Conservation (phyloP, 2,888 invertebrate genomes). For the Thalpophila matura region DNA sequence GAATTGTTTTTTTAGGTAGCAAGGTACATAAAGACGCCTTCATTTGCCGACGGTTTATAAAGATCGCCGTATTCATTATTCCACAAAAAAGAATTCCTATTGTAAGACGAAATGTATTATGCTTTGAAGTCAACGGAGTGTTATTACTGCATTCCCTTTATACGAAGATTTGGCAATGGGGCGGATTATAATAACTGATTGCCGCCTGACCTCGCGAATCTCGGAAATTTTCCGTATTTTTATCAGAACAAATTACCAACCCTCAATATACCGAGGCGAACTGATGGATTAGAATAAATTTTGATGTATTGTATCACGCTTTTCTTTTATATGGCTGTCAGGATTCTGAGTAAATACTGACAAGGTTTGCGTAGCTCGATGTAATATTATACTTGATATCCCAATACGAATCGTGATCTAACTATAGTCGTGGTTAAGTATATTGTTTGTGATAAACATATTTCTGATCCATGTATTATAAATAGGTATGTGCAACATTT, state of each 20-base stretch:
- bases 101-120: constrained; percentile 52
- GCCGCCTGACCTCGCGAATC: constrained; percentile 57
- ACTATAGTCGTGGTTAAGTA: no score
- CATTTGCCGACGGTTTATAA: constrained; percentile 31
- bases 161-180: constrained; percentile 59
- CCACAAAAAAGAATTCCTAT: constrained; percentile 42
- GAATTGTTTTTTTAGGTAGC: constrained; percentile 16
- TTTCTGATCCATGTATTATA: no score
- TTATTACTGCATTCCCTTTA: constrained; percentile 62
- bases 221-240: constrained; percentile 50
- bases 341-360: constrained; percentile 7
- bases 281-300: constrained; percentile 56
- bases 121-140: constrained; percentile 61
- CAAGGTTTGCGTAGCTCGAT: neutral
- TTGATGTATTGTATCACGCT: constrained; percentile 33
- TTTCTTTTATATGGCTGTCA: constrained; percentile 27
- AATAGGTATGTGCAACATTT: no score
- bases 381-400: no score
- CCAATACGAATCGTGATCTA: no score
- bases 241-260: constrained; percentile 60
- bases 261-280: constrained; percentile 38
- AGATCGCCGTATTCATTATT: constrained; percentile 51
- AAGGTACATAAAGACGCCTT: constrained; percentile 7
- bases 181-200: constrained; percentile 63
- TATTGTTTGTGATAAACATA: no score